Evolutionary conservation across 1,140 invertebrate genomes (phyloP), one percentile per base, ranked within the genome.

Genomic region (Heliothis subflexa): DNA sequence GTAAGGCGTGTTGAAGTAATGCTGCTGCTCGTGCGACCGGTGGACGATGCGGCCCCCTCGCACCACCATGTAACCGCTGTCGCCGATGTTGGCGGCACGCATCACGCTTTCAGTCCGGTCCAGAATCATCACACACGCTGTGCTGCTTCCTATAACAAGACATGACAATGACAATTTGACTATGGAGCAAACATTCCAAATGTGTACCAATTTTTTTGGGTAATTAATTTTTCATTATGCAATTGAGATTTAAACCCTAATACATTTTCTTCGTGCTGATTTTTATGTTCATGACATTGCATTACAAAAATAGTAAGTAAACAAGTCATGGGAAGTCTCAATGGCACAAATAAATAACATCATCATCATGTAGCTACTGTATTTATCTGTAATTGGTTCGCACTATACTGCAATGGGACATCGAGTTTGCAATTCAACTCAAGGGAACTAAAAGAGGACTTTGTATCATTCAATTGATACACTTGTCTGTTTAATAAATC

Each of bases 1-100:
- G 95, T 99, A 99, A 9, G 99, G 99, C 40, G 99, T 99, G 95
- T 99, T 99, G 92, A 99, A 99, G 92, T 99, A 99, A 94, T 99
- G 99, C 87, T 99, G 98, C 90, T 99, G 99, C 93, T 99, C 99
- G 85, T 98, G 97, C 0, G 98, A 99, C 74, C 98, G 96, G 92
- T 99, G 98, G 21, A 99, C 97, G 14, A 99, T 96, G 83, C 97
- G 96, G 0, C 97, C 97, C 55, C 97, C 96, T 16, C 99, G 95
- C 54, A 99, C 97, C 49, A 99, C 97, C 92, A 99, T 96, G 93
- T 99, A 99, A 14, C 99, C 99, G 89, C 98, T 99, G 94, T 99
- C 99, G n/a, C 99, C 99, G 81, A 99, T 98, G 95, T 99, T 99
- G 12, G 99, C 99, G 10, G 99, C 97, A 85, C 99, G 98, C 84